These are phyloP conservation scores for Metopia argyrocephala DNA, from an alignment of 2,888 invertebrate species.

Conservation along the genomic window DNA sequence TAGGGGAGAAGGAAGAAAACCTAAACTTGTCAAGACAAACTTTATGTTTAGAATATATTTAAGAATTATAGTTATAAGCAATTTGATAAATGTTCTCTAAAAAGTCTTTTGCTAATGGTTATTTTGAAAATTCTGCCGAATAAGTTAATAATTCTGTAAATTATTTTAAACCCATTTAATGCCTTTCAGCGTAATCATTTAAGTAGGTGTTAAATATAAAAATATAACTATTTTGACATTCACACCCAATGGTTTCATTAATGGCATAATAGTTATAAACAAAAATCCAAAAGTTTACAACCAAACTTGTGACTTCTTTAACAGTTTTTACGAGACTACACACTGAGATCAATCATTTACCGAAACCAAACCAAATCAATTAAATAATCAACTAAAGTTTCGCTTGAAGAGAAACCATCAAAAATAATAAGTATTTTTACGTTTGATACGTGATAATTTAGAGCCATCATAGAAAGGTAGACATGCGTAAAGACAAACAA, in stretches of 20 bases:
- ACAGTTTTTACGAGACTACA: neutral
- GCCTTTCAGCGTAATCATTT: neutral
- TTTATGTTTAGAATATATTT: too few species aligned
- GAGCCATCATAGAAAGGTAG: neutral
- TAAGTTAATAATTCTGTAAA: neutral
- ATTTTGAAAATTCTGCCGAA: neutral
- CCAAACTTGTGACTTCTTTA: neutral
- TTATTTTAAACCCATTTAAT: neutral
- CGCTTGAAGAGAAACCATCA: constrained; percentile 21
- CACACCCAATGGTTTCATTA: constrained; percentile 41
- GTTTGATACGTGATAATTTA: constrained; percentile 10
- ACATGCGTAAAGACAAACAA: constrained; percentile 38
- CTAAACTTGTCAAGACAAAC: too few species aligned
- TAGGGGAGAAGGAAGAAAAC: too few species aligned
- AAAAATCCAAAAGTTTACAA: constrained; percentile 7
- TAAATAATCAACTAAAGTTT: neutral
- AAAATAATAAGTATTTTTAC: constrained; percentile 12
- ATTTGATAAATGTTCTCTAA: too few species aligned
- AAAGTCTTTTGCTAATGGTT: neutral
- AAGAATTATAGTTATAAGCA: too few species aligned
- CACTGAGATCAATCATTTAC: neutral
- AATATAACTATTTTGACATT: constrained; percentile 46
- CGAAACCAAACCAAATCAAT: neutral
- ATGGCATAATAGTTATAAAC: neutral
- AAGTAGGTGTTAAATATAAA: constrained; percentile 34